Evolutionary conservation across 2,113 vertebrate genomes (phyloP).

Genomic region (Lipophrys pholis): DNA sequence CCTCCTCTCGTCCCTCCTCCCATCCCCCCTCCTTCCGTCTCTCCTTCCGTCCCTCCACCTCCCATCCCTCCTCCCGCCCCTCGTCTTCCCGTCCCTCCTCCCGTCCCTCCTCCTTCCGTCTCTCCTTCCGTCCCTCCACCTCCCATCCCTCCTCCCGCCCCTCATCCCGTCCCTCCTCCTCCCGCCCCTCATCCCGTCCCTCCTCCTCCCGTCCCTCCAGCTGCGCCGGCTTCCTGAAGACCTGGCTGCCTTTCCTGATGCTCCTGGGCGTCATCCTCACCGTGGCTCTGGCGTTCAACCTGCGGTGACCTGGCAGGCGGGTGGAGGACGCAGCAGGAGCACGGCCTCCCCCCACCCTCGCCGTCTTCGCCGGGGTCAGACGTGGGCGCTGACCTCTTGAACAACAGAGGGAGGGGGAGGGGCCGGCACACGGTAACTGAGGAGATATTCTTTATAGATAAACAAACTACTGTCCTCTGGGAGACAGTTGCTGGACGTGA

Average conservation of each 20-base stretch:
- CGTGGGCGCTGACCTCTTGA: conserved; percentile 30
- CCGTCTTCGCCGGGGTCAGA: conserved; percentile 34
- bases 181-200: too few relatives aligned
- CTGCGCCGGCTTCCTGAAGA: conserved; percentile 93
- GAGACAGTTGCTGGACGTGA: conserved; percentile 17
- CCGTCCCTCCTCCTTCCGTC: too few relatives aligned
- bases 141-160: background rate
- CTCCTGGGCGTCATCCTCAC: conserved; percentile 87
- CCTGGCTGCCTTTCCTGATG: conserved; percentile 95
- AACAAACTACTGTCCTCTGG: conserved; percentile 17
- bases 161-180: too few relatives aligned
- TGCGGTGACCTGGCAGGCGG: conserved; percentile 85
- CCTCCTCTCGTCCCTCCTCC: too few relatives aligned
- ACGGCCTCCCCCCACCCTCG: background rate
- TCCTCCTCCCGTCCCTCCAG: conserved; percentile 73
- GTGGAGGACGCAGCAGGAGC: conserved; percentile 10
- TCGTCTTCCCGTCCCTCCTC: too few relatives aligned
- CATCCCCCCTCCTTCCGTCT: too few relatives aligned
- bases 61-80: too few relatives aligned
- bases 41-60: too few relatives aligned
- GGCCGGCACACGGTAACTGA: conserved; percentile 2
- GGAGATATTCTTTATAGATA: background rate
- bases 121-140: background rate
- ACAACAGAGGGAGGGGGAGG: conserved; percentile 5
- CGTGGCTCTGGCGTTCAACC: conserved; percentile 86